Evolutionary conservation across 2,888 invertebrate species (phyloP), one percentile per base, ranked within the genome.

Genomic region (Psococerastis gibbosa): DNA sequence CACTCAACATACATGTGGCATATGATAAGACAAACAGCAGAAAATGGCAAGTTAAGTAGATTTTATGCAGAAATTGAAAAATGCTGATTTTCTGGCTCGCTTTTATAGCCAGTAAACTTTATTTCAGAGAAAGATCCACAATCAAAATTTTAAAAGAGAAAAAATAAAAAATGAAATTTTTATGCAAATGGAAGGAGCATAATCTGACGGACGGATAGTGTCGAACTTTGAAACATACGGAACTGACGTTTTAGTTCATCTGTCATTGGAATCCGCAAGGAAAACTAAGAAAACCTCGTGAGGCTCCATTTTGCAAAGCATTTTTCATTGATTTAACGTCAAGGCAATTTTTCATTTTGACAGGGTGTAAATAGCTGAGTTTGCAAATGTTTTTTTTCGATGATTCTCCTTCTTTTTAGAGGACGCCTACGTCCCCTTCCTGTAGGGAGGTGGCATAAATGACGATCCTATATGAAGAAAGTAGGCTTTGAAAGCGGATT

Each of bases 121-220:
- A n/a, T n/a, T n/a, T n/a, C n/a, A n/a, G n/a, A n/a, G n/a, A n/a
- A 11, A 6, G 6, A 27, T 27, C 27, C 38, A n/a, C 38, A 38
- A 38, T 38, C 38, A 38, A 16, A 22, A 22, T 22, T 38, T 38
- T 38, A 38, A 38, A 22, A 38, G 27, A 27, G 11, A 38, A 20
- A 38, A 38, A 38, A 38, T 38, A 38, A 38, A 38, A 38, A 38
- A 38, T 38, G 38, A 22, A 38, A 38, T 38, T 38, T 38, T 38
- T 38, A 38, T 38, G 38, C 38, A 38, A 38, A 38, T 38, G 17
- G n/a, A 22, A 18, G 22, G 22, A 38, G 38, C 38, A 38, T 15
- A 18, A 38, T 33, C 33, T 33, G 38, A 38, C 38, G 38, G 38
- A 38, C 22, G 38, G 38, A 38, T 38, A 38, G 38, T 38, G 38